phyloP scores from a whole-genome alignment of 2,888 invertebrate genomes.

The Folsomia candida region DNA sequence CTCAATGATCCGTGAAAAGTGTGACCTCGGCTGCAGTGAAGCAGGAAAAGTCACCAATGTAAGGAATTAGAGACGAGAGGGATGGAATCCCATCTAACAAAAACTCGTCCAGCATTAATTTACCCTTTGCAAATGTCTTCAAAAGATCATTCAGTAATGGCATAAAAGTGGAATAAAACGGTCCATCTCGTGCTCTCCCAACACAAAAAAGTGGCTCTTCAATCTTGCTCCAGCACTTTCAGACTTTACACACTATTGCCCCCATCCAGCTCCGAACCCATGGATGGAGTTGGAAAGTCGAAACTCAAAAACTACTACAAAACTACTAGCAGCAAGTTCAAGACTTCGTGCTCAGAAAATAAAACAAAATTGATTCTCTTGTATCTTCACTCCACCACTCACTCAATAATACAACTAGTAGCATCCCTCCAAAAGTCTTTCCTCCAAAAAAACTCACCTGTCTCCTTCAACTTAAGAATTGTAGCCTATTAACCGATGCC shows the following conservation, averaged over 20 bases:
- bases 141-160: constrained; percentile 7
- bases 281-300: not conserved
- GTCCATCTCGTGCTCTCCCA: not conserved
- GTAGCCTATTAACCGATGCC: not conserved
- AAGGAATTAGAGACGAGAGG: not conserved
- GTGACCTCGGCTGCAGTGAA: not conserved
- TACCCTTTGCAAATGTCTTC: constrained; percentile 5
- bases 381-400: not conserved
- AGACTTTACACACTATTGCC: not conserved
- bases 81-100: not conserved
- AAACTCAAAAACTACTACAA: not conserved
- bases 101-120: not conserved
- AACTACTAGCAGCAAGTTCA: not conserved
- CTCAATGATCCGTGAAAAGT: not conserved
- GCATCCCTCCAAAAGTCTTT: not conserved
- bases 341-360: constrained; percentile 9
- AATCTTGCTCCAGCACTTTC: not conserved
- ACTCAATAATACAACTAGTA: not conserved
- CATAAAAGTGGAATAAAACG: constrained; percentile 1
- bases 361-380: constrained; percentile 10
- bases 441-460: not conserved
- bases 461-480: not conserved
- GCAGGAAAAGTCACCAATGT: not conserved
- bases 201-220: not conserved
- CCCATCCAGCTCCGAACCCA: not conserved